Percentiles rank a stretch among this genome's conserved stretches.
Evolutionary conservation across 2,888 invertebrate species (phyloP).

Genomic region (Lepidochitona cinerea): DNA sequence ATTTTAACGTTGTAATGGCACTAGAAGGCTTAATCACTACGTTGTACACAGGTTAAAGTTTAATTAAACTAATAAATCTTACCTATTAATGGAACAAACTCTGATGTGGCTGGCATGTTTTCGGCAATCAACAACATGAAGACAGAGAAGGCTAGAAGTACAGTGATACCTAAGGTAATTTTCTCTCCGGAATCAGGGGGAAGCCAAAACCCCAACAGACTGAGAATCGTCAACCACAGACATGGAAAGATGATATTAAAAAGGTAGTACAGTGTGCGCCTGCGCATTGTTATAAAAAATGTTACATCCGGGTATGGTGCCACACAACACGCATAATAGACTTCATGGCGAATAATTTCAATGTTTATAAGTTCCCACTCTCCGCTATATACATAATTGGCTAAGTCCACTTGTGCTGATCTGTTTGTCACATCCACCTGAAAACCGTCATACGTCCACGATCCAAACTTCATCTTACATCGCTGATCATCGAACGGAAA

Average conservation of each 20-base stretch:
- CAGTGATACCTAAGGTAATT: constrained; percentile 71
- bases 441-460: constrained; percentile 74
- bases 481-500: constrained; percentile 76
- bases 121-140: constrained; percentile 73
- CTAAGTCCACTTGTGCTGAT: constrained; percentile 73
- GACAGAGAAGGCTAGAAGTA: constrained; percentile 72
- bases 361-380: constrained; percentile 75
- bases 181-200: constrained; percentile 70
- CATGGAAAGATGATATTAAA: constrained; percentile 71
- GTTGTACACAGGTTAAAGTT: no score
- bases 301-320: constrained; percentile 76
- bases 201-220: constrained; percentile 69
- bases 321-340: constrained; percentile 73
- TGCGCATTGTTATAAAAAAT: constrained; percentile 72
- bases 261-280: constrained; percentile 68
- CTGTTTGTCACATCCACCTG: constrained; percentile 59
- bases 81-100: constrained; percentile 72
- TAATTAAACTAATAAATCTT: constrained; percentile 24
- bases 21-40: no score
- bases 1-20: no score
- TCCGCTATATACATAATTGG: constrained; percentile 75
- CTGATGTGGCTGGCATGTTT: constrained; percentile 72
- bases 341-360: constrained; percentile 71
- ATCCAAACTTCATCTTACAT: constrained; percentile 74
- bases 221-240: constrained; percentile 69